A percentile compares a stretch with the other conserved stretches of the same genome.
These are phyloP conservation scores for Corella eumyota DNA, from an alignment of 23 tunicate genomes.

Conservation along the genomic window DNA sequence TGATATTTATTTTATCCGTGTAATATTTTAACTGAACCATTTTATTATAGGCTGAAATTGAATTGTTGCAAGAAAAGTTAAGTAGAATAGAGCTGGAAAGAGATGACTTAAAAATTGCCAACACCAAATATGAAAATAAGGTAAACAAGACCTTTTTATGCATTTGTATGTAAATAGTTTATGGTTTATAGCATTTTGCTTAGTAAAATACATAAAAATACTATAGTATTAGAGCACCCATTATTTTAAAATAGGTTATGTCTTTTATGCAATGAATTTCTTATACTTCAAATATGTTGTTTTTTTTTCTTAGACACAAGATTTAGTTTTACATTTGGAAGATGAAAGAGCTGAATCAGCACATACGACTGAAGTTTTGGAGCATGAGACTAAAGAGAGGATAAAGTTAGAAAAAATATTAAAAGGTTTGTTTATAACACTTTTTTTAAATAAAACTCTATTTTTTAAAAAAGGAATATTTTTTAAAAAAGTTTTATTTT, in stretches of 20 bases:
- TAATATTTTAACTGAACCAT: background rate
- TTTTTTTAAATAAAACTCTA: background rate
- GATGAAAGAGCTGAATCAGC: constrained; percentile 72
- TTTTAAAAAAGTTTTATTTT: no score
- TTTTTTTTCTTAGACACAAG: no score
- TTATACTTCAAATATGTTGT: no score
- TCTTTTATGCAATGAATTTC: no score
- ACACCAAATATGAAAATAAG: constrained; percentile 49
- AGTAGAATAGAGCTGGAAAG: constrained; percentile 36
- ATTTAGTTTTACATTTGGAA: constrained; percentile 40
- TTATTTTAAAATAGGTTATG: no score
- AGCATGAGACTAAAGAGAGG: constrained; percentile 70
- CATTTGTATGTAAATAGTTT: no score
- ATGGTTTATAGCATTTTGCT: no score
- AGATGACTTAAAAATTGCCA: constrained; percentile 49
- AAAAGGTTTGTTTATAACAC: constrained; percentile 22
- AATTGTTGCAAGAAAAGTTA: constrained; percentile 36
- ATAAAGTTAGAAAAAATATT: constrained; percentile 33
- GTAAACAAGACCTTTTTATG: constrained; percentile 8
- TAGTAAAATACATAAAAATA: no score
- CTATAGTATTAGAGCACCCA: no score
- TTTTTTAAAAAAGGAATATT: background rate
- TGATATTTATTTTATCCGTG: background rate
- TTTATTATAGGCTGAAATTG: constrained; percentile 60
- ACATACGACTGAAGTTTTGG: constrained; percentile 72